Conservation (phyloP, 2,113 vertebrate species). For the Eretmodus cyanostictus region DNA sequence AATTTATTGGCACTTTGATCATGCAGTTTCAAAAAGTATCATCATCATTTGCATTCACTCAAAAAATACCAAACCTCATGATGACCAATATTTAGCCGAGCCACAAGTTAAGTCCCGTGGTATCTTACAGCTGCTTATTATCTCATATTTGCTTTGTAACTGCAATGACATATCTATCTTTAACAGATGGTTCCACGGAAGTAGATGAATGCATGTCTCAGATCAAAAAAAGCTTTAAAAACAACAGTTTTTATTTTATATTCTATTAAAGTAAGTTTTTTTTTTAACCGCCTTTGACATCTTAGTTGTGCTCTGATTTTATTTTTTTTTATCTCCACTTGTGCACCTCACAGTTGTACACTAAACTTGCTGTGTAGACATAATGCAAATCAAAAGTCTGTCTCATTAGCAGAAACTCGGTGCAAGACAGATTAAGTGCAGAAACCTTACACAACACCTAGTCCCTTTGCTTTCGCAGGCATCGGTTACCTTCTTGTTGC, state of each 20-base stretch:
- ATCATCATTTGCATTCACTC: conserved; percentile 29
- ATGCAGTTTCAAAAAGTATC: conserved; percentile 21
- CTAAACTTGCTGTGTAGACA: background rate
- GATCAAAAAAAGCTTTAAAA: background rate
- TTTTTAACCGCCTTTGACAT: background rate
- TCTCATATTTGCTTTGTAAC: background rate
- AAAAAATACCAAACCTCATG: background rate
- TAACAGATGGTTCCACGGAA: background rate
- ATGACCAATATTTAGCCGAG: conserved; percentile 12
- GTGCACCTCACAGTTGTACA: background rate
- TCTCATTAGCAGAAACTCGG: background rate
- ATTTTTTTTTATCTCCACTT: background rate
- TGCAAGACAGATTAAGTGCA: background rate
- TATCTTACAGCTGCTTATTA: background rate
- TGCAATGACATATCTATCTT: background rate
- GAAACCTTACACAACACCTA: background rate
- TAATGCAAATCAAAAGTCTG: background rate
- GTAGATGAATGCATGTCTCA: background rate
- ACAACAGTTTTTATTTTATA: background rate
- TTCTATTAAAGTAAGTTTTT: background rate
- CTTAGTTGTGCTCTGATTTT: background rate
- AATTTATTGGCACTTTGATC: conserved; percentile 13
- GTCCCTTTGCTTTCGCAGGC: background rate
- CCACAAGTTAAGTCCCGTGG: conserved; percentile 8
- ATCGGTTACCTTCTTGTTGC: background rate